Base-by-base conservation (phyloP, 1,140 invertebrate species). In the Dufourea novaeangliae region DNA sequence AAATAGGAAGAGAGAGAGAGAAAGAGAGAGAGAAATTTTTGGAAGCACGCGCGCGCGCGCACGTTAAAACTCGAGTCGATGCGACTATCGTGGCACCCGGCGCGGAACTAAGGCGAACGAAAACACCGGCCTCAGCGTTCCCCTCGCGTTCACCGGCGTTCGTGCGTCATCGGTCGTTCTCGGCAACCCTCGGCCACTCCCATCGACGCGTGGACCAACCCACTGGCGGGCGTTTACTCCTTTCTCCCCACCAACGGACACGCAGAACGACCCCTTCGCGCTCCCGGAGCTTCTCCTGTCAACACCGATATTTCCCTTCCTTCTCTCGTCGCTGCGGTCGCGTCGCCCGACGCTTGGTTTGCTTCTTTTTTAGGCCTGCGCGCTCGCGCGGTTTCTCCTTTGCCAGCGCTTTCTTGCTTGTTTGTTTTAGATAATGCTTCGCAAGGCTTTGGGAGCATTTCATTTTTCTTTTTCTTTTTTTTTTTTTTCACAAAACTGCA, bases 51-150 rank as follows among this genome's bases (percentile, higher is more conserved):
- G 88, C 90, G 82, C 90, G 88, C 91, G 87, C 88, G 87, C 88
- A 83, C 84, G 80, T 82, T 37, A 5, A 54, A 72, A 84, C 83
- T 85, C 84, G 69, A 87, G 32, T 82, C 91, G 91, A 92, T 92
- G 85, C 90, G 89, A 90, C 91, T 91, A 78, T 90, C 90, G 88
- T 89, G 91, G 89, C 92, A 92, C 86, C 91, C 92, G 89, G 91
- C 92, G 90, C 91, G 91, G 83, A 92, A 92, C 92, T 92, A 92
- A 92, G 87, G 86, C 89, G 87, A 87, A 88, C 84, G 88, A 89
- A 90, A 89, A 89, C 88, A 91, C 88, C 79, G 81, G 86, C 86
- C 86, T 67, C 70, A 66, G 56, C 78, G 80, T 83, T 77, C 66
- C 88, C 90, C 90, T 90, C 88, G 88, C 89, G 82, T 88, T 87